Evolutionary conservation across 2,113 vertebrate genomes (phyloP), one percentile per base, ranked within the genome.

Genomic region (Rhinogobius similis): DNA sequence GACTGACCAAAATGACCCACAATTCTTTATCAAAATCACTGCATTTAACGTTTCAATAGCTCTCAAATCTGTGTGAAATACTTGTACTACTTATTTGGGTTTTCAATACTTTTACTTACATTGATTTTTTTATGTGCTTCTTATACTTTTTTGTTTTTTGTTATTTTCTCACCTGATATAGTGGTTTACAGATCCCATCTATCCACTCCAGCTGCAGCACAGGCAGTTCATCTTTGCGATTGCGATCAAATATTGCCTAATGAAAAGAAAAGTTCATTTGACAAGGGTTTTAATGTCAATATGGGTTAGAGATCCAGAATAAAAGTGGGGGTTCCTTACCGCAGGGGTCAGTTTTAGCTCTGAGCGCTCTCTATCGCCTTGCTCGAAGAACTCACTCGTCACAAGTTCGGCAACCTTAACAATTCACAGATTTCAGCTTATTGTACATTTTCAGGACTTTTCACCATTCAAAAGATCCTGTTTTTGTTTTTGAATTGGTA

Each of bases 211-310:
- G 52, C 72, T 99, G 98, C 81, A 99, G 68, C 53, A 93, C 93
- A 61, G 98, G 98, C 59, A 99, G 93, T 89, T 99, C 97, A 77
- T 99, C 96, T 92, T 99, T 99, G 70, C 98, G 95, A 91, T 99
- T 99, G 67, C 96, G 96, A 82, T 99, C 98, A 94, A 99, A 99
- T 92, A 99, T 99, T 69, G 98, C 97, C 98, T 99, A 73, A 1
- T 66, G 71, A 76, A 41, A 61, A 38, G 62, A 12, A 21, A 13
- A 62, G 46, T n/a, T 9, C 0, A 55, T 59, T 64, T 55, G 26
- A 8, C n/a, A 72, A 21, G 56, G 27, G 10, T 23, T 24, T 39
- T 10, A 13, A 8, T 24, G 21, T 41, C 11, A 16, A 39, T 39
- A 63, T 23, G 11, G 24, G 11, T 24, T 24, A 36, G 6, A 16